phyloP scores from a whole-genome alignment of 2,113 vertebrate species.

The Pollachius pollachius region DNA sequence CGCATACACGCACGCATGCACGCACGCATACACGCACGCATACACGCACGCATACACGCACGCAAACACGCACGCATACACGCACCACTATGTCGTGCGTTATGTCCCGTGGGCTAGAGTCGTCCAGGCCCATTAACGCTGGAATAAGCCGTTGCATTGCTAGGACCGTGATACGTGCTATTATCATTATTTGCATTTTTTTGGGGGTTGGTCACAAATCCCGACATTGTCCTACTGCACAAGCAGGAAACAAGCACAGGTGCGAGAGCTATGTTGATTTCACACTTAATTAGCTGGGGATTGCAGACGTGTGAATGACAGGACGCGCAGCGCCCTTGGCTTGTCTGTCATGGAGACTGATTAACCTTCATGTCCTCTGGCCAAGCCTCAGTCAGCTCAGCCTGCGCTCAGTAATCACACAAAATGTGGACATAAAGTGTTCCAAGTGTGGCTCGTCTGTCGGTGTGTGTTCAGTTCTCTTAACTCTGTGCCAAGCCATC shows the following conservation, averaged over 20 bases:
- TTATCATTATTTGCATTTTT: no score
- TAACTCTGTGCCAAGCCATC: constrained; percentile 16
- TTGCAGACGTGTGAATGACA: constrained; percentile 36
- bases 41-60: no score
- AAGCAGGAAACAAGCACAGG: constrained; percentile 26
- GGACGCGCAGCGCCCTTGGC: constrained; percentile 28
- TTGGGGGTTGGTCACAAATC: no score
- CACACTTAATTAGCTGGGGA: constrained; percentile 43
- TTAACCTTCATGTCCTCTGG: constrained; percentile 41
- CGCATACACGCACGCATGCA: no score
- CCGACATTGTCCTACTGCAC: no score
- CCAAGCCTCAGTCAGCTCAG: constrained; percentile 48
- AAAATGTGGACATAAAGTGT: constrained; percentile 1
- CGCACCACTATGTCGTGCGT: no score
- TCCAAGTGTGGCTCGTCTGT: background rate
- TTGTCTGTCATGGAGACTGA: constrained; percentile 48
- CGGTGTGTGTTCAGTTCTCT: constrained; percentile 16
- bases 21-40: no score
- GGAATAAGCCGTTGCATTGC: no score
- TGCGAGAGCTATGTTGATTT: constrained; percentile 40
- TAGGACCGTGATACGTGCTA: no score
- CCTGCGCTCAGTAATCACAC: constrained; percentile 23
- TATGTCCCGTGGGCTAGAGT: no score
- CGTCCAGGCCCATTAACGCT: no score
- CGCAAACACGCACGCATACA: no score